These are phyloP conservation scores for Sphenodon punctatus DNA, from an alignment of 2,797 vertebrate genomes.

Conservation along the genomic window DNA sequence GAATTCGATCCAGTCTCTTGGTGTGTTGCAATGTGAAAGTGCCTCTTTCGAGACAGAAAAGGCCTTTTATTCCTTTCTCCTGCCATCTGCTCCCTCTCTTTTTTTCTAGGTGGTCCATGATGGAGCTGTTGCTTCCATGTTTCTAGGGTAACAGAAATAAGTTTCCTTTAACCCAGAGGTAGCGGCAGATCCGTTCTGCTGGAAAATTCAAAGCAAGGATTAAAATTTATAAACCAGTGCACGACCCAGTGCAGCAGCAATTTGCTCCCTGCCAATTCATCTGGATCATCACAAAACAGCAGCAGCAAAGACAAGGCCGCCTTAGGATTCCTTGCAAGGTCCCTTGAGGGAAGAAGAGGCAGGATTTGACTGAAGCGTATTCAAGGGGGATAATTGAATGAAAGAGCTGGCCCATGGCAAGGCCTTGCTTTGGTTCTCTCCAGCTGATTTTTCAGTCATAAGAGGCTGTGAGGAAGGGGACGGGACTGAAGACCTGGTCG, in stretches of 20 bases:
- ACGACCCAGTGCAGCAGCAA: slow-evolving; percentile 25
- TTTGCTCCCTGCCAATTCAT: not conserved
- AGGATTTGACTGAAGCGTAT: accelerated
- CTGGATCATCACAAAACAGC: accelerated
- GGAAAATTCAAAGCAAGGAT: slow-evolving; percentile 56
- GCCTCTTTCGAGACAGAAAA: not conserved
- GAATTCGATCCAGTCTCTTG: not conserved
- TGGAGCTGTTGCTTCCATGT: slow-evolving; percentile 10
- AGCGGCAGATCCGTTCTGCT: slow-evolving; percentile 46
- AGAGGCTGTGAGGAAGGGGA: not conserved
- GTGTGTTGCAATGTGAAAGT: not conserved
- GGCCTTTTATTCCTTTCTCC: not conserved
- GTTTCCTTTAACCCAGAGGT: slow-evolving; percentile 56
- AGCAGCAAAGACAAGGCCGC: not conserved
- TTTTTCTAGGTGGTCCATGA: not conserved
- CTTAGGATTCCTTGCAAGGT: not conserved
- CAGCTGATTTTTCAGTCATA: not conserved
- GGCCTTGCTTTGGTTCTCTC: not conserved
- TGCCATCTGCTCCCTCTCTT: not conserved
- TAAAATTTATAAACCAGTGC: slow-evolving; percentile 50
- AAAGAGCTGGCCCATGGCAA: accelerated
- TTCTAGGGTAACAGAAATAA: slow-evolving; percentile 59
- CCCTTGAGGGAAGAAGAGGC: not conserved
- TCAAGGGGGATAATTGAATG: not conserved
- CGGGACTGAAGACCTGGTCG: accelerated